These are phyloP conservation scores for Agonopterix alstromeriana DNA, from an alignment of 2,888 invertebrate species.

Conservation along the genomic window DNA sequence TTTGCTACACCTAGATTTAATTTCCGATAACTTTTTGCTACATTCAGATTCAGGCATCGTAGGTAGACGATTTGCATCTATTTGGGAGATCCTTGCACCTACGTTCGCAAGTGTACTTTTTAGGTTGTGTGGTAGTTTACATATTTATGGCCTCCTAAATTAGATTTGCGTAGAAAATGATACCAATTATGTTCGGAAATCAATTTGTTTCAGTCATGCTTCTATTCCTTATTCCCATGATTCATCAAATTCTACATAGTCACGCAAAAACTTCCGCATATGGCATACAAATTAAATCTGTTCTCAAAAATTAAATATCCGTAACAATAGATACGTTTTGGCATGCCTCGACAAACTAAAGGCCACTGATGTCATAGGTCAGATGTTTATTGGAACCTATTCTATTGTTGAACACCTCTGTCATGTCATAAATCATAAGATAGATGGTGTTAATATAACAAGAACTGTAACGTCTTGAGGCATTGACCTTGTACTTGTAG, in stretches of 20 bases:
- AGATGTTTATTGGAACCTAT: conserved; percentile 39
- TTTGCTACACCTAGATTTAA: too few species aligned
- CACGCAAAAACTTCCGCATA: conserved; percentile 30
- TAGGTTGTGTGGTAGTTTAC: too few species aligned
- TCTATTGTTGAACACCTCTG: conserved; percentile 36
- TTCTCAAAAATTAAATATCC: conserved; percentile 25
- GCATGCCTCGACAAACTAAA: conserved; percentile 38
- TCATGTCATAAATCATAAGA: conserved; percentile 46
- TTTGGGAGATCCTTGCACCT: background rate
- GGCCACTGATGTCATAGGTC: conserved; percentile 62
- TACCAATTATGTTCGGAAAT: too few species aligned
- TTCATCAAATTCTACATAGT: too few species aligned
- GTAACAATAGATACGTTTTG: conserved; percentile 28
- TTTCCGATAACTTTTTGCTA: too few species aligned
- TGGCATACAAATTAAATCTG: conserved; percentile 19
- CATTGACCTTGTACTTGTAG: conserved; percentile 39
- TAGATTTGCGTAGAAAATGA: too few species aligned
- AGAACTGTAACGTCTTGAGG: conserved; percentile 25
- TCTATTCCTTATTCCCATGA: too few species aligned
- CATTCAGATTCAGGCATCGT: background rate
- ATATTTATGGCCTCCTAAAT: too few species aligned
- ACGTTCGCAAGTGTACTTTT: too few species aligned
- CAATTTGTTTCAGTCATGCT: too few species aligned
- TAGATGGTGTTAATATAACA: conserved; percentile 37
- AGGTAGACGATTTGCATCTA: background rate